Conservation (phyloP, 2,888 invertebrate species). For the Ypsolopha sequella region DNA sequence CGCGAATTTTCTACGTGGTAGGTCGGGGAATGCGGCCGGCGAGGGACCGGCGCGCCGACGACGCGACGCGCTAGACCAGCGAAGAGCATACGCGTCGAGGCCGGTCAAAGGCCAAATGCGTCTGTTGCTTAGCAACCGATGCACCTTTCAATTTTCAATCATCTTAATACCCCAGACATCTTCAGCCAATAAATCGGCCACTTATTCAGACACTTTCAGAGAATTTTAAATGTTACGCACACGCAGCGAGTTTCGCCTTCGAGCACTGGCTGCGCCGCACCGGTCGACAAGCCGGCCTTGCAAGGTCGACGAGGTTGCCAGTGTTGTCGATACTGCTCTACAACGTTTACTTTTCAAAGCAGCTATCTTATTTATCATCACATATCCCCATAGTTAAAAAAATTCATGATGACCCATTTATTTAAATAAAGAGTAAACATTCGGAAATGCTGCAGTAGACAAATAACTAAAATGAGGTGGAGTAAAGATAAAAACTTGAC, state of each 20-base stretch:
- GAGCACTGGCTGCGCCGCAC: not conserved
- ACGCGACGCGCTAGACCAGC: slow-evolving; percentile 7
- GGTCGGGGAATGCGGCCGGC: slow-evolving; percentile 9
- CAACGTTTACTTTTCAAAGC: slow-evolving; percentile 5
- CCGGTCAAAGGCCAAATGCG: slow-evolving; percentile 29
- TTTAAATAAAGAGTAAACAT: slow-evolving; percentile 1
- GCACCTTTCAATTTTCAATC: not conserved
- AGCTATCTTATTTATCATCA: not conserved
- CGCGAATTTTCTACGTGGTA: slow-evolving; percentile 25
- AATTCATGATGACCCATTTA: not conserved
- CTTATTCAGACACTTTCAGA: no score
- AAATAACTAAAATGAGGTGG: not conserved
- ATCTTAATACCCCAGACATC: no score
- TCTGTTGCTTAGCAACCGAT: slow-evolving; percentile 41
- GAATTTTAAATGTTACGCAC: no score
- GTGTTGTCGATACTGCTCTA: not conserved
- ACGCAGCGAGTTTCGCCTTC: no score
- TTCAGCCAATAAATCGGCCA: no score
- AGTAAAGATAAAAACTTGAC: not conserved
- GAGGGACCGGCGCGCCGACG: slow-evolving; percentile 10
- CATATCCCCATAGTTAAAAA: slow-evolving; percentile 5
- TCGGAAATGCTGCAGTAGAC: not conserved
- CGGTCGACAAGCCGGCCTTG: slow-evolving; percentile 25
- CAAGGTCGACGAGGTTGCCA: slow-evolving; percentile 24
- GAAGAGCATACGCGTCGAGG: slow-evolving; percentile 10